phyloP scores from a whole-genome alignment of 1,140 invertebrate genomes.

The Dreissena polymorpha region DNA sequence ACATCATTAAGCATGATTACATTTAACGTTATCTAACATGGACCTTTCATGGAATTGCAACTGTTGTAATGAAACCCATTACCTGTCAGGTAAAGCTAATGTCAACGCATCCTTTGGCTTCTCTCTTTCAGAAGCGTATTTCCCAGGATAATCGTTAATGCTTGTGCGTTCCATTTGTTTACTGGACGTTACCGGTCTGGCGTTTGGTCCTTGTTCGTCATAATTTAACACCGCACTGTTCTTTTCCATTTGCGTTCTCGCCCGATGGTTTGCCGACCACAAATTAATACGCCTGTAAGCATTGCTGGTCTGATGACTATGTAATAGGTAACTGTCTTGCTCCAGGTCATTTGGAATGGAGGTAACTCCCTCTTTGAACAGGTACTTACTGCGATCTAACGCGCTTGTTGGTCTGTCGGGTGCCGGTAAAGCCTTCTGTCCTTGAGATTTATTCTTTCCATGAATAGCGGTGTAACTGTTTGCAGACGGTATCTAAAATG shows the following conservation, averaged over 20 bases:
- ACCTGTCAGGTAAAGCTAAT: not conserved
- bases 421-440: not conserved
- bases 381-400: not conserved
- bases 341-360: not conserved
- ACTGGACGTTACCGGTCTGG: not conserved
- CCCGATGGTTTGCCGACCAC: not conserved
- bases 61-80: not conserved
- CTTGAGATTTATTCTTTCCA: not conserved
- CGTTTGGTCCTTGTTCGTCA: slow-evolving; percentile 22
- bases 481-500: not conserved
- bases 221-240: not conserved
- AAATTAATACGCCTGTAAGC: not conserved
- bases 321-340: not conserved
- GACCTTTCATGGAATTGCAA: not conserved
- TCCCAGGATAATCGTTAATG: slow-evolving; percentile 20
- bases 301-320: not conserved
- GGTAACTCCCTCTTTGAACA: not conserved
- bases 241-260: too few relatives aligned
- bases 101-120: not conserved
- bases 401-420: not conserved
- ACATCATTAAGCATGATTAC: not conserved
- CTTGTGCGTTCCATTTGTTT: not conserved
- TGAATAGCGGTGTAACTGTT: not conserved
- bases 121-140: slow-evolving; percentile 2
- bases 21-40: not conserved